These are phyloP conservation scores for Lacanobia wlatinum DNA, from an alignment of 2,888 invertebrate species.

Conservation along the genomic window DNA sequence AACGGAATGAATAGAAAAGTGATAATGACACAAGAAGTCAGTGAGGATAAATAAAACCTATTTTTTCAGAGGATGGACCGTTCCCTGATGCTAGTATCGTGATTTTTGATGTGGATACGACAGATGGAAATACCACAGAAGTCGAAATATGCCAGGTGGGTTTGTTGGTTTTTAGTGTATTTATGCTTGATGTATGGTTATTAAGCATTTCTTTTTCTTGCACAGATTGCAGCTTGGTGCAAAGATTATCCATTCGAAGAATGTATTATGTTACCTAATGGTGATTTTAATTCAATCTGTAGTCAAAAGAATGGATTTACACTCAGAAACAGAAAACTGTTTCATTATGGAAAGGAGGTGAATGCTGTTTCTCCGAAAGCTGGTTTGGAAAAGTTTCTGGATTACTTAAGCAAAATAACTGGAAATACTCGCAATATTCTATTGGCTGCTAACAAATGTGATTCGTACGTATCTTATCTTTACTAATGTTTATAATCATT, in stretches of 20 bases:
- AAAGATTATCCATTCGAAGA: not conserved
- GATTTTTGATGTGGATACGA: constrained; percentile 2
- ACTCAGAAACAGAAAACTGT: not conserved
- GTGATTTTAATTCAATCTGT: rapidly evolving
- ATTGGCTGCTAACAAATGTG: constrained; percentile 1
- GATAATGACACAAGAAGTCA: not conserved
- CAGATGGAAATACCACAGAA: rapidly evolving
- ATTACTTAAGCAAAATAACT: not conserved
- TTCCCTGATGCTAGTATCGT: not conserved
- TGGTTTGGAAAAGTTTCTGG: not conserved
- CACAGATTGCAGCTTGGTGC: constrained; percentile 4
- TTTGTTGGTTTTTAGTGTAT: not conserved
- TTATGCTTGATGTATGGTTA: not conserved
- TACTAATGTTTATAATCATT: not conserved
- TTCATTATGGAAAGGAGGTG: not conserved
- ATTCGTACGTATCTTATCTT: not conserved
- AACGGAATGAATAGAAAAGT: not conserved
- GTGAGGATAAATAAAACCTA: not conserved
- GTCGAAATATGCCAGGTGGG: not conserved
- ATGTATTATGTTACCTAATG: not conserved
- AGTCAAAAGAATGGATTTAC: not conserved
- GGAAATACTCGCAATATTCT: not conserved
- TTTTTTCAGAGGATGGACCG: not conserved
- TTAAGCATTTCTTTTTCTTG: not conserved
- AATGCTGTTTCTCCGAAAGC: not conserved